Percentiles rank a stretch among this genome's conserved stretches.
phyloP scores from a whole-genome alignment of 2,888 invertebrate genomes.

The Hesperia comma region DNA sequence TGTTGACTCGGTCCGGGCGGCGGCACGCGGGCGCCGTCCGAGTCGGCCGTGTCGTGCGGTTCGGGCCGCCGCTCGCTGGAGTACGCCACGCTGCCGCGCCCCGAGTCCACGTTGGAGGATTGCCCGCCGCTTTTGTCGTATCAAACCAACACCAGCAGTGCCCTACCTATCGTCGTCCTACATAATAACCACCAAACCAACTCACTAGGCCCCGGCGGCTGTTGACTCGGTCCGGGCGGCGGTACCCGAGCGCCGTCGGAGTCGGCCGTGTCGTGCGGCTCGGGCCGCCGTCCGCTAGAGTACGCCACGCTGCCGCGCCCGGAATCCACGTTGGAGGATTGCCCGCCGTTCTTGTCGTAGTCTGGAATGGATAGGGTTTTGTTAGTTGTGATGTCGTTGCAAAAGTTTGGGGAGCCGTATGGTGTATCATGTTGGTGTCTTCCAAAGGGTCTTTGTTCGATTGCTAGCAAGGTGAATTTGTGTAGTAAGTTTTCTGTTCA shows the following conservation, averaged over 20 bases:
- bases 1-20: slow-evolving; percentile 72
- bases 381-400: too few species aligned
- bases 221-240: slow-evolving; percentile 71
- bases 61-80: slow-evolving; percentile 88
- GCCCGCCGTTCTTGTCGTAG: slow-evolving; percentile 90
- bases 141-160: too few species aligned
- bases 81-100: slow-evolving; percentile 91
- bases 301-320: slow-evolving; percentile 92
- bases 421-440: too few species aligned
- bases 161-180: too few species aligned
- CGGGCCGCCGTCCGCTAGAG: slow-evolving; percentile 87
- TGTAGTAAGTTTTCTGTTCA: too few species aligned
- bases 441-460: too few species aligned
- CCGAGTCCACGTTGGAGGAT: slow-evolving; percentile 91
- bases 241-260: slow-evolving; percentile 78
- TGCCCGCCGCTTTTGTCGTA: too few species aligned
- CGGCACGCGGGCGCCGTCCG: slow-evolving; percentile 76
- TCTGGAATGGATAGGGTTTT: too few species aligned
- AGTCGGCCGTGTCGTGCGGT: slow-evolving; percentile 84
- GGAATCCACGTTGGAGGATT: slow-evolving; percentile 90
- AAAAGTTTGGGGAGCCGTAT: too few species aligned
- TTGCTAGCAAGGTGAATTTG: too few species aligned
- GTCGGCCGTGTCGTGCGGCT: slow-evolving; percentile 84
- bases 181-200: background rate
- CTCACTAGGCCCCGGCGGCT: slow-evolving; percentile 54